Conservation (phyloP, 92 coral and sea anemone species). For the Bergia puertoricense region DNA sequence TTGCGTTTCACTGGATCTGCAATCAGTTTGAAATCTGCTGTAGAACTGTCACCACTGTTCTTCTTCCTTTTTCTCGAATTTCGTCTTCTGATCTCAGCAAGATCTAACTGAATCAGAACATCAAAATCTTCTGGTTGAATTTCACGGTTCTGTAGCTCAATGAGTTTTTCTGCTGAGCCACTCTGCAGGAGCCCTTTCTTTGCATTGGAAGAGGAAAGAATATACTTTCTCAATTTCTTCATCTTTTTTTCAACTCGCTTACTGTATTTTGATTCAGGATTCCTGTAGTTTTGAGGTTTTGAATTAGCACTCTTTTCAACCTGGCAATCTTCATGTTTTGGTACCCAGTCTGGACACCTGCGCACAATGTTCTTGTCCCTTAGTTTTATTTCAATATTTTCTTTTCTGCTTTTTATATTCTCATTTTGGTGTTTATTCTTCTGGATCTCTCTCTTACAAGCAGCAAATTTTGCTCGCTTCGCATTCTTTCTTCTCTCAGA, state of each 20-base stretch:
- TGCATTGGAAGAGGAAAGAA: conserved; percentile 36
- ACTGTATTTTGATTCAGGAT: background rate
- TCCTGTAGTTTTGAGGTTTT: background rate
- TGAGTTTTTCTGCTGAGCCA: conserved; percentile 44
- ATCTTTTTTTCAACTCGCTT: conserved; percentile 22
- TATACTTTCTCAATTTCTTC: conserved; percentile 19
- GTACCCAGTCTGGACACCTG: conserved; percentile 41
- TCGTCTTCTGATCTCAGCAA: conserved; percentile 12
- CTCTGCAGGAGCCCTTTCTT: conserved; percentile 29
- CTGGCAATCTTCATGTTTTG: background rate
- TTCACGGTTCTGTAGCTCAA: conserved; percentile 80
- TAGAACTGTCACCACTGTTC: background rate
- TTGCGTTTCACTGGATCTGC: background rate
- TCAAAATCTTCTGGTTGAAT: conserved; percentile 89
- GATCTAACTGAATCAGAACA: conserved; percentile 75
- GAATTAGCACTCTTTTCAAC: background rate
- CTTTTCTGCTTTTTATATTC: conserved; percentile 44
- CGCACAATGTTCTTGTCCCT: conserved; percentile 22
- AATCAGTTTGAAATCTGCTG: background rate
- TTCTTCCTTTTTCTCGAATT: conserved; percentile 16
- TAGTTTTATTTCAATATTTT: conserved; percentile 46
- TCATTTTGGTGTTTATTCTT: conserved; percentile 35
- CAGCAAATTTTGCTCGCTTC: background rate
- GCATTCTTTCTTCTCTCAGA: conserved; percentile 4
- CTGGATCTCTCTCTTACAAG: conserved; percentile 26